A percentile compares a stretch with the other conserved stretches of the same genome.
Evolutionary conservation across 35 echinoderm and acorn worm species (phyloP).

Genomic region (Apostichopus californicus): DNA sequence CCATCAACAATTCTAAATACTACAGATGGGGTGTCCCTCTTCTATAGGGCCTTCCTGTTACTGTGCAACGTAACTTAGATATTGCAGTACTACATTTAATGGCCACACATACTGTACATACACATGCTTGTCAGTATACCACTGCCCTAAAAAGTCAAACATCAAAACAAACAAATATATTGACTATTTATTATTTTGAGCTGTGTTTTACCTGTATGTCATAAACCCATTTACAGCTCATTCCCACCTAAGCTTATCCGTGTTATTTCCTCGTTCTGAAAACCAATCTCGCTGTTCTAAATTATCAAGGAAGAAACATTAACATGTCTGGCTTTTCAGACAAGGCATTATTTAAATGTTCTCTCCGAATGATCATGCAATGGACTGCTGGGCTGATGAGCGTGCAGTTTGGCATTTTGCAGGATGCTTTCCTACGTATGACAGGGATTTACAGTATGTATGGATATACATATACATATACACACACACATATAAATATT

Average conservation of each 20-base stretch:
- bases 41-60: too few relatives aligned
- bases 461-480: too few relatives aligned
- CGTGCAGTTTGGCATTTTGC: conserved; percentile 10
- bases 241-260: conserved; percentile 14
- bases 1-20: too few relatives aligned
- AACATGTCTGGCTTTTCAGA: conserved; percentile 60
- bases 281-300: conserved; percentile 44
- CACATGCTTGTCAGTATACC: too few relatives aligned
- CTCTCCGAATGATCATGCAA: neutral
- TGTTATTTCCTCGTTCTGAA: conserved; percentile 39
- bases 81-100: too few relatives aligned
- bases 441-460: neutral
- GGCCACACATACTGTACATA: too few relatives aligned
- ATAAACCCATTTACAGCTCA: conserved; percentile 10
- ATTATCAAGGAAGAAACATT: conserved; percentile 56
- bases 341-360: conserved; percentile 59
- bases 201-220: neutral
- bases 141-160: too few relatives aligned
- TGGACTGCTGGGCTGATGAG: neutral
- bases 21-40: too few relatives aligned
- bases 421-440: conserved; percentile 2
- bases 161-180: neutral
- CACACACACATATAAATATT: too few relatives aligned
- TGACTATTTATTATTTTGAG: neutral
- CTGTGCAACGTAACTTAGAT: too few relatives aligned